A percentile compares a stretch with the other conserved stretches of the same genome.
Conservation (phyloP, 2,797 vertebrate genomes). For the Spatula clypeata region DNA sequence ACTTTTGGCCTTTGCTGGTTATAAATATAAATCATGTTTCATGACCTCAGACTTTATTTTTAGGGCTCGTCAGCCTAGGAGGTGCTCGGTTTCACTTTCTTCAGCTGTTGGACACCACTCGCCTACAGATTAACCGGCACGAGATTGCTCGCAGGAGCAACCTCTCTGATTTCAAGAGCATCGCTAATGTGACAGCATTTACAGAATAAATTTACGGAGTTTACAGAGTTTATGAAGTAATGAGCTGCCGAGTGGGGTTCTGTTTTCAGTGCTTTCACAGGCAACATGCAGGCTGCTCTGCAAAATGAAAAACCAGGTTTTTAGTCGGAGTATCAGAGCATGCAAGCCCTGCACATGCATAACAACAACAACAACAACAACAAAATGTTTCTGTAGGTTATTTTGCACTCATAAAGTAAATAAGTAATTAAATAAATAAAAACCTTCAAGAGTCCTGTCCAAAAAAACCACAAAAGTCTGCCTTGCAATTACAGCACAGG, state of each 20-base stretch:
- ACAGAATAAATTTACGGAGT: neutral
- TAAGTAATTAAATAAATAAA: neutral
- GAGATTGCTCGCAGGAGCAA: neutral
- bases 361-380: neutral
- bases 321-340: neutral
- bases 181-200: neutral
- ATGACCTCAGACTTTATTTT: neutral
- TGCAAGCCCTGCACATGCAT: neutral
- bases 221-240: no score
- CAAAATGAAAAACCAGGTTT: neutral
- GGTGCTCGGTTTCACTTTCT: neutral
- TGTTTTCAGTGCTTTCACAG: neutral
- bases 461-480: neutral
- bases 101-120: neutral
- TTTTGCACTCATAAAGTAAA: neutral
- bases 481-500: neutral
- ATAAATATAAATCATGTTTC: neutral
- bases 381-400: neutral
- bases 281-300: neutral
- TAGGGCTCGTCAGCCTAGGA: neutral
- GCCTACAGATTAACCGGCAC: neutral
- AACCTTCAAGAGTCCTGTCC: neutral
- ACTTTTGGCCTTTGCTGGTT: neutral
- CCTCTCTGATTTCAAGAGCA: neutral
- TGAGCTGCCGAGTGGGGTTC: neutral